A percentile compares a stretch with the other conserved stretches of the same genome.
Conservation (phyloP, 2,113 vertebrate species). For the Gnathonemus longibarbis region DNA sequence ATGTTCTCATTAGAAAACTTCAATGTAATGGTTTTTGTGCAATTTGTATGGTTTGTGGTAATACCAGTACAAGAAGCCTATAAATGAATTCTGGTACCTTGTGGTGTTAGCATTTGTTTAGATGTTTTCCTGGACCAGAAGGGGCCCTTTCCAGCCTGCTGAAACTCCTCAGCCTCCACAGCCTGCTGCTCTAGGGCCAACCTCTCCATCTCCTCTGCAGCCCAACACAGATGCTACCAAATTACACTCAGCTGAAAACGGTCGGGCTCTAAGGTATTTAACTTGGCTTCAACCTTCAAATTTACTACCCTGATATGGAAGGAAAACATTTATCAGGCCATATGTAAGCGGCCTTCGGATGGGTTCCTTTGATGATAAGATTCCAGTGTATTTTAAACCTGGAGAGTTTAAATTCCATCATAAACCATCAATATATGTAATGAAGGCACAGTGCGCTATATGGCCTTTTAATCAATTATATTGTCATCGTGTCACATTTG, state of each 20-base stretch:
- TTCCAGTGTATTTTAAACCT: background rate
- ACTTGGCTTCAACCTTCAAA: background rate
- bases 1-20: background rate
- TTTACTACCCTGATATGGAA: background rate
- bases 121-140: conserved; percentile 72
- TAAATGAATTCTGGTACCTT: conserved; percentile 58
- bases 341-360: background rate
- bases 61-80: background rate
- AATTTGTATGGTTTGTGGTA: conserved; percentile 1
- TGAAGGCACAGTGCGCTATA: background rate
- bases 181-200: conserved; percentile 74
- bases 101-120: conserved; percentile 56
- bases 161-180: conserved; percentile 69
- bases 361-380: background rate
- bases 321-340: background rate
- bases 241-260: background rate
- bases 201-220: conserved; percentile 76
- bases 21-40: background rate
- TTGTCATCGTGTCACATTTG: background rate
- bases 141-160: conserved; percentile 60
- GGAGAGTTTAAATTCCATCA: background rate
- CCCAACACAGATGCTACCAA: conserved; percentile 21
- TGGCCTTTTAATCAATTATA: background rate
- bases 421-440: background rate
- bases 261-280: background rate